phyloP scores from a whole-genome alignment of 1,140 invertebrate genomes.

The Penaeus vannamei region DNA sequence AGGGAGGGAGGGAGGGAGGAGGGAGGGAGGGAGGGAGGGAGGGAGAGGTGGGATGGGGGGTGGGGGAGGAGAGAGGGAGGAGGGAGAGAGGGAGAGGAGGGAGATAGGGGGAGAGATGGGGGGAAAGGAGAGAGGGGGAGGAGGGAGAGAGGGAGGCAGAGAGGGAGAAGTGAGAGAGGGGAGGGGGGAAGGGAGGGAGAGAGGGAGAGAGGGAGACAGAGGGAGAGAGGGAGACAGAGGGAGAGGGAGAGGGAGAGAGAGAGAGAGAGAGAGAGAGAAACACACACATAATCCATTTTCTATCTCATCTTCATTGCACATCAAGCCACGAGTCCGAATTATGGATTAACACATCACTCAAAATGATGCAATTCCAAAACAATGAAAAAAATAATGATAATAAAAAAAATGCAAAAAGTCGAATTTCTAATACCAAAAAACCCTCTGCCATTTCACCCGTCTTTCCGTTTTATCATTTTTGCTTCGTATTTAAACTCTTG shows the following conservation, averaged over 20 bases:
- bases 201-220: background rate
- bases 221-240: background rate
- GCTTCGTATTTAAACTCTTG: background rate
- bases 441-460: no score
- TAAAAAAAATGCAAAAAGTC: no score
- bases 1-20: no score
- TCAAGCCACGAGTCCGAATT: no score
- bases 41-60: no score
- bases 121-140: background rate
- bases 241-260: background rate
- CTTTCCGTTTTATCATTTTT: background rate
- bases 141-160: background rate
- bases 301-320: no score
- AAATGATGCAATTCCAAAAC: no score
- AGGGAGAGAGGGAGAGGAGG: background rate
- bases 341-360: no score
- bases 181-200: background rate
- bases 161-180: background rate
- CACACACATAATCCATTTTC: no score
- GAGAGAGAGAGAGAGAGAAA: background rate
- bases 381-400: no score
- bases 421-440: no score
- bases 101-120: background rate
- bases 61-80: background rate
- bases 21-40: no score